These are phyloP conservation scores for Paralichthys olivaceus DNA, from an alignment of 2,113 vertebrate genomes.

Conservation along the genomic window DNA sequence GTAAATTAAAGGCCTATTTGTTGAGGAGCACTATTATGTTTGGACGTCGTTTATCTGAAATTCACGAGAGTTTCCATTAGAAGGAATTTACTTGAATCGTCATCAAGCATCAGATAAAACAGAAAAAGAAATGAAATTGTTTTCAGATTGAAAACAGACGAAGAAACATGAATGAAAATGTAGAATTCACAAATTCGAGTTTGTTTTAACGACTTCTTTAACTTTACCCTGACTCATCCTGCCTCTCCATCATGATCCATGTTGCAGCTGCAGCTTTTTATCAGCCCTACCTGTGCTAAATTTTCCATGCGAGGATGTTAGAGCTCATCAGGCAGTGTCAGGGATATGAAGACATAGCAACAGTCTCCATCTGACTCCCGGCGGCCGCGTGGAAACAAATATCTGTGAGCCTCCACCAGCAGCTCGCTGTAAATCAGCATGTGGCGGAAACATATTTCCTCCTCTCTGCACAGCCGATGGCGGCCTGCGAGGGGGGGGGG, in stretches of 20 bases:
- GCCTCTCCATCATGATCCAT: neutral
- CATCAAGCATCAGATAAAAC: too few species aligned
- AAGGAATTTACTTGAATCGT: too few species aligned
- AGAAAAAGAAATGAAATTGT: too few species aligned
- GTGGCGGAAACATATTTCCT: slow-evolving; percentile 63
- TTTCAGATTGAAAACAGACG: too few species aligned
- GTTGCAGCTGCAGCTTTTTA: neutral
- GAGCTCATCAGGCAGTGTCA: neutral
- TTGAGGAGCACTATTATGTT: slow-evolving; percentile 1
- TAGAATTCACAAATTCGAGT: too few species aligned
- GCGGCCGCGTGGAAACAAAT: slow-evolving; percentile 50
- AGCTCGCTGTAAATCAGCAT: slow-evolving; percentile 65
- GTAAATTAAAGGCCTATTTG: slow-evolving; percentile 52
- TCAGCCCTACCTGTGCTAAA: slow-evolving; percentile 32
- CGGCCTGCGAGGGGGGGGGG: slow-evolving; percentile 12
- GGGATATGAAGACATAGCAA: slow-evolving; percentile 9
- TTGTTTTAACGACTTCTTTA: too few species aligned
- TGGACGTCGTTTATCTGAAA: too few species aligned
- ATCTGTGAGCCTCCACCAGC: slow-evolving; percentile 50
- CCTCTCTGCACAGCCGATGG: slow-evolving; percentile 5
- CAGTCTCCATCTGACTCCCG: slow-evolving; percentile 52
- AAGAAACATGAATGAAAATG: too few species aligned
- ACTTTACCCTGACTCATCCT: too few species aligned
- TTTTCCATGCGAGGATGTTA: slow-evolving; percentile 26
- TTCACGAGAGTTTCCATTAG: too few species aligned